phyloP scores from a whole-genome alignment of 2,888 invertebrate genomes.

The Drosophila birchii region DNA sequence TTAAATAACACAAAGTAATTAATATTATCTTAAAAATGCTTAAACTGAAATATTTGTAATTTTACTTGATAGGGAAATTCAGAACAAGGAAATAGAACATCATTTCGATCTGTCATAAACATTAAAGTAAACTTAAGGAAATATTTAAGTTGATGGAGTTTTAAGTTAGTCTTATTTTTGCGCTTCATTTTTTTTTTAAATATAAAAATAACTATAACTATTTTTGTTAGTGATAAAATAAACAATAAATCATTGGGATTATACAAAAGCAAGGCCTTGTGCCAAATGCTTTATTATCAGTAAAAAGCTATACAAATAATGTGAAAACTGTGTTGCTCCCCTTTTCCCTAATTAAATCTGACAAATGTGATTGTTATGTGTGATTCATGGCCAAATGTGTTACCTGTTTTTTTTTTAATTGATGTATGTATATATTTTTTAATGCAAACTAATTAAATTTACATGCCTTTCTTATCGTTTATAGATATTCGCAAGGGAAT shows the following conservation, averaged over 20 bases:
- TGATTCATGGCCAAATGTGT: neutral
- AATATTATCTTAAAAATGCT: neutral
- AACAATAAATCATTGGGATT: neutral
- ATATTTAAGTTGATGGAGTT: too few species aligned
- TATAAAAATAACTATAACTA: neutral
- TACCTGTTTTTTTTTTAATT: neutral
- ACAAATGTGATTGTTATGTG: neutral
- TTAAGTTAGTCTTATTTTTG: too few species aligned
- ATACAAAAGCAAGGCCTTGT: neutral
- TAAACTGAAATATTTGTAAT: neutral
- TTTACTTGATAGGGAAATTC: too few species aligned
- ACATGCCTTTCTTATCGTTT: neutral
- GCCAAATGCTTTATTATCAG: neutral
- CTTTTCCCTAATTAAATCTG: neutral
- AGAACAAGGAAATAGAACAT: too few species aligned
- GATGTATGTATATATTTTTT: neutral
- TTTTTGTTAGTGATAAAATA: too few species aligned
- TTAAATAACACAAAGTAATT: neutral
- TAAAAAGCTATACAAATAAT: neutral
- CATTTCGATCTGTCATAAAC: too few species aligned
- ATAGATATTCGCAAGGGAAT: constrained; percentile 3
- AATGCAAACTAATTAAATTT: neutral
- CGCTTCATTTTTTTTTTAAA: too few species aligned
- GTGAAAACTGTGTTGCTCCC: too few species aligned
- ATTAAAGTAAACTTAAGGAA: too few species aligned